Conservation (phyloP, 30 jellyfish, hydroid and myxozoan species). For the Aurelia aurita complex sp. Pacific region DNA sequence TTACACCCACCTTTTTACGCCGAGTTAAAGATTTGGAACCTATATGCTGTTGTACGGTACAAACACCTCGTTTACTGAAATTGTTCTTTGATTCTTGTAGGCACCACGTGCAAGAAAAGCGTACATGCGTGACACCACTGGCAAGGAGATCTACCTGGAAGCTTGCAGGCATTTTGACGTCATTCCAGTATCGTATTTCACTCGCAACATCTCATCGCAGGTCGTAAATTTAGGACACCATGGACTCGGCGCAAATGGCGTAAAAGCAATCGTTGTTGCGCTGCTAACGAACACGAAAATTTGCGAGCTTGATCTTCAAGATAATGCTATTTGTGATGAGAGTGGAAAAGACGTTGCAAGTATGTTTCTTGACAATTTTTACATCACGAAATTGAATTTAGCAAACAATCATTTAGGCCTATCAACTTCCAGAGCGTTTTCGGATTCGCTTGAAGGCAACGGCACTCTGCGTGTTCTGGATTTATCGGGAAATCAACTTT, state of each 20-base stretch:
- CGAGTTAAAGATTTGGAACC: too few relatives aligned
- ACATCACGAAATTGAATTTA: constrained; percentile 29
- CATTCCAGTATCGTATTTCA: constrained; percentile 54
- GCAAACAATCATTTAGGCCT: constrained; percentile 51
- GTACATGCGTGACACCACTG: constrained; percentile 44
- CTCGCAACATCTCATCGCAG: constrained; percentile 46
- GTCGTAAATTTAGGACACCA: constrained; percentile 63
- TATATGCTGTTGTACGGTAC: too few relatives aligned
- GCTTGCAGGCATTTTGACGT: constrained; percentile 58
- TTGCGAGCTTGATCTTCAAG: constrained; percentile 48
- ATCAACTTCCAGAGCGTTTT: constrained; percentile 38
- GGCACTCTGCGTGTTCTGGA: constrained; percentile 45
- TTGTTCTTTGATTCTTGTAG: constrained; percentile 2
- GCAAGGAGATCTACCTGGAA: constrained; percentile 57
- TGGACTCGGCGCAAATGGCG: constrained; percentile 62
- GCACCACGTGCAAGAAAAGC: constrained; percentile 53
- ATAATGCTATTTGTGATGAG: constrained; percentile 57
- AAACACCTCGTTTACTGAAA: neutral
- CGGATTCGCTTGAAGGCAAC: constrained; percentile 52
- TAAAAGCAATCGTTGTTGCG: constrained; percentile 55
- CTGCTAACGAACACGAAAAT: constrained; percentile 55
- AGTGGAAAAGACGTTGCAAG: constrained; percentile 62
- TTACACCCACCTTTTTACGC: too few relatives aligned
- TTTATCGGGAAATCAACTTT: constrained; percentile 32
- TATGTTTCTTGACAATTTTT: constrained; percentile 45